These are phyloP conservation scores for Brenthis ino DNA, from an alignment of 2,888 invertebrate species.

Conservation along the genomic window DNA sequence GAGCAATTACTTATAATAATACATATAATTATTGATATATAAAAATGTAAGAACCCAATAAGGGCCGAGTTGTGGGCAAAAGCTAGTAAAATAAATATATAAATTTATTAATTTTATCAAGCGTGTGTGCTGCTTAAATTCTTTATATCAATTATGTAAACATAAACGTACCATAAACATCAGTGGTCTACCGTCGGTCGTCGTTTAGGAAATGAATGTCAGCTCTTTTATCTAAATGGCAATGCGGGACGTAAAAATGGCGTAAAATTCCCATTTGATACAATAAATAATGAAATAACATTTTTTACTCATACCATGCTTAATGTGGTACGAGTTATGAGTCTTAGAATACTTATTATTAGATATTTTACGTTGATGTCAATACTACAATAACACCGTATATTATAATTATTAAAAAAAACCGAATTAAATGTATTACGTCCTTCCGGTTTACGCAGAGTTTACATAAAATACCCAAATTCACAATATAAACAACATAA, in stretches of 20 bases:
- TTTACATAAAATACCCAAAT: not conserved
- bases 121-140: constrained; percentile 2
- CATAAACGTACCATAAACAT: constrained; percentile 41
- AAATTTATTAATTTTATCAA: not conserved
- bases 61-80: too few relatives aligned
- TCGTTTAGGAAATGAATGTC: constrained; percentile 68
- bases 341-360: constrained; percentile 28
- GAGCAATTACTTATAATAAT: too few relatives aligned
- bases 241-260: constrained; percentile 68
- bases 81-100: too few relatives aligned
- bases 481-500: not conserved
- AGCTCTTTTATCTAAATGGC: constrained; percentile 74
- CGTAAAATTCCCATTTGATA: constrained; percentile 65
- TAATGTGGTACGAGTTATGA: constrained; percentile 44
- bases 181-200: constrained; percentile 45
- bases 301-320: constrained; percentile 47
- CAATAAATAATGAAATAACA: constrained; percentile 71
- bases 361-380: constrained; percentile 1
- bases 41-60: too few relatives aligned
- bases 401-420: not conserved
- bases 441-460: not conserved
- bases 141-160: constrained; percentile 41
- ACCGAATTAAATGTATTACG: too few relatives aligned
- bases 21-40: too few relatives aligned
- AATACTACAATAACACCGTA: not conserved